phyloP scores from a whole-genome alignment of 2,888 invertebrate genomes.

The Dryadula phaetusa region DNA sequence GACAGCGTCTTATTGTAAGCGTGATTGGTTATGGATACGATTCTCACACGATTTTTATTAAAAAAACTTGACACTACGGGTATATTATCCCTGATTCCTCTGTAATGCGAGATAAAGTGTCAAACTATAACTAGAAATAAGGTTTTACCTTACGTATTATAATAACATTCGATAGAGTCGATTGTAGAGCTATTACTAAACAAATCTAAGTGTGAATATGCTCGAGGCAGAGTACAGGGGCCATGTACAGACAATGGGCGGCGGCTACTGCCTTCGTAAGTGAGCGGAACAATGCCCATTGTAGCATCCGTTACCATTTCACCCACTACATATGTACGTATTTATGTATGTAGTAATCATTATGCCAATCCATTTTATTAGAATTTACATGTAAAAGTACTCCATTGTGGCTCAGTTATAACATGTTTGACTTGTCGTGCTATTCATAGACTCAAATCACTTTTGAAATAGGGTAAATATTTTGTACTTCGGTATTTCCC shows the following conservation, averaged over 20 bases:
- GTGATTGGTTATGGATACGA: no score
- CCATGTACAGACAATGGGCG: constrained; percentile 65
- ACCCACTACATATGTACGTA: constrained; percentile 49
- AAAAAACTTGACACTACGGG: no score
- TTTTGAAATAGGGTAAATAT: neutral
- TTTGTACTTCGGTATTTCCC: no score
- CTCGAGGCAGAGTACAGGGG: constrained; percentile 46
- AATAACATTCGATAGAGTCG: neutral
- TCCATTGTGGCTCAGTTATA: neutral
- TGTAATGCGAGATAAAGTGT: no score
- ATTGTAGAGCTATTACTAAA: constrained; percentile 7
- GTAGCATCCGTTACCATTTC: constrained; percentile 71
- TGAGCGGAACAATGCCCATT: constrained; percentile 72
- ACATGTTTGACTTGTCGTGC: neutral
- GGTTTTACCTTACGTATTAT: neutral
- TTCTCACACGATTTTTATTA: no score
- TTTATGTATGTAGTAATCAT: constrained; percentile 46
- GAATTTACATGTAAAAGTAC: constrained; percentile 16
- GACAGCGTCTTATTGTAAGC: no score
- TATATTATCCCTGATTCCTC: no score
- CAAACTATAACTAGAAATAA: no score
- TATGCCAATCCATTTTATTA: constrained; percentile 41
- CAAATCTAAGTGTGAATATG: constrained; percentile 18
- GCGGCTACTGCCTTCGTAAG: constrained; percentile 57
- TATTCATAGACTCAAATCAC: neutral